phyloP scores from a whole-genome alignment of 2,113 vertebrate species.

The Apodemus speciosus region DNA sequence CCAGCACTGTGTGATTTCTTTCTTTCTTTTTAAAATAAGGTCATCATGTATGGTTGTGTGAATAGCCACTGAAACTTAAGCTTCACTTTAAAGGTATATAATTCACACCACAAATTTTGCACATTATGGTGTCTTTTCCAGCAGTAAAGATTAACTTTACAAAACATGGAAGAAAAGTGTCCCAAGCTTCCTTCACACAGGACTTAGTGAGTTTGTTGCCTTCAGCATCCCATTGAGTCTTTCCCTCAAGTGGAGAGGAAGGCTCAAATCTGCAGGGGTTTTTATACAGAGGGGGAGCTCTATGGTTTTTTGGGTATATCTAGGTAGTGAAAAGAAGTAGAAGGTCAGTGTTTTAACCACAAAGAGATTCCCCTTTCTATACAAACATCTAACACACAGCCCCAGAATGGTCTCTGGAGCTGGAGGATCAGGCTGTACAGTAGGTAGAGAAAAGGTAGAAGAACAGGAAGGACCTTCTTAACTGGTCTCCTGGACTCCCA shows the following conservation, averaged over 20 bases:
- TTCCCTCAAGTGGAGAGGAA: background rate
- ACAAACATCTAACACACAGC: background rate
- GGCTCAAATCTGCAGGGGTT: background rate
- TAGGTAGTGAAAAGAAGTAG: background rate
- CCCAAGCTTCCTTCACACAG: background rate
- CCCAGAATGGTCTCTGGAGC: background rate
- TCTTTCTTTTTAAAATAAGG: background rate
- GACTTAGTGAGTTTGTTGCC: background rate
- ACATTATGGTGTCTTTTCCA: background rate
- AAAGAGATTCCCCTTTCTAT: background rate
- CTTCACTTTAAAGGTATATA: background rate
- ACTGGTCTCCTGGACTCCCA: background rate
- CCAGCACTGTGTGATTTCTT: background rate
- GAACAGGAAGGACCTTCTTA: background rate
- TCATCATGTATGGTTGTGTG: background rate
- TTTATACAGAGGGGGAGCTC: background rate
- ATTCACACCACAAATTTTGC: background rate
- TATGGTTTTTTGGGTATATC: background rate
- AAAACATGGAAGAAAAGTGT: background rate
- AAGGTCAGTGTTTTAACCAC: background rate
- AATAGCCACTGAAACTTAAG: background rate
- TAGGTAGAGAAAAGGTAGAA: background rate
- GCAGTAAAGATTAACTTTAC: background rate
- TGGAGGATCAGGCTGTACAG: background rate
- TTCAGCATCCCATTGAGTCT: background rate